Conservation (phyloP, 2,113 vertebrate species). For the Zosterops hypoxanthus region DNA sequence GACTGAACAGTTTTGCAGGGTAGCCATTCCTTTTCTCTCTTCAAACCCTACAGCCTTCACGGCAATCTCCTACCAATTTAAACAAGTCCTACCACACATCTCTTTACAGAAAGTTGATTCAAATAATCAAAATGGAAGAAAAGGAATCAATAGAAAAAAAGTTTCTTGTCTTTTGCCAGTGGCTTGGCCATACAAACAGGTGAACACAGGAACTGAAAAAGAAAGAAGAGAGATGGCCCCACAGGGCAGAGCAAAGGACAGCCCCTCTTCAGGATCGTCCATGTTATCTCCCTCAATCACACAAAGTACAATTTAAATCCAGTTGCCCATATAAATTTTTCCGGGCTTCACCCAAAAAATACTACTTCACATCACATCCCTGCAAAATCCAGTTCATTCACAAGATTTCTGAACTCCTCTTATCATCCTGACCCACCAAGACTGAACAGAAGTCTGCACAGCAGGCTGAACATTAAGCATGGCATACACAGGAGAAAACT, state of each 20-base stretch:
- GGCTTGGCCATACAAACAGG: not conserved
- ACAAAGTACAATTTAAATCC: not conserved
- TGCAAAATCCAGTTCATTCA: not conserved
- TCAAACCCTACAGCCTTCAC: not conserved
- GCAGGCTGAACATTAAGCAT: not conserved
- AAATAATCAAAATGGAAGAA: not conserved
- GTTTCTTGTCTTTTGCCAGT: not conserved
- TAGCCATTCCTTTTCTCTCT: not conserved
- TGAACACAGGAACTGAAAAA: not conserved
- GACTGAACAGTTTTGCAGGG: not conserved
- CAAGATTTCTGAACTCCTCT: not conserved
- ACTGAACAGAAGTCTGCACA: not conserved
- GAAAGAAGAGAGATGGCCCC: not conserved
- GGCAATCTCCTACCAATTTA: not conserved
- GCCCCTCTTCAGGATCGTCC: not conserved
- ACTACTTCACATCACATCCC: not conserved
- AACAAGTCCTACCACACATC: not conserved
- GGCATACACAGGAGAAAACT: not conserved
- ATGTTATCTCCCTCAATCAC: not conserved
- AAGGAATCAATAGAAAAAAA: not conserved
- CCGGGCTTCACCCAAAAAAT: not conserved
- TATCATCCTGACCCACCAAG: not conserved
- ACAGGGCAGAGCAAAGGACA: not conserved
- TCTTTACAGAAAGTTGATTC: not conserved
- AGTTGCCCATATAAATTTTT: not conserved